Base-by-base conservation (phyloP, 1,140 invertebrate species). In the Saccostrea cuccullata region DNA sequence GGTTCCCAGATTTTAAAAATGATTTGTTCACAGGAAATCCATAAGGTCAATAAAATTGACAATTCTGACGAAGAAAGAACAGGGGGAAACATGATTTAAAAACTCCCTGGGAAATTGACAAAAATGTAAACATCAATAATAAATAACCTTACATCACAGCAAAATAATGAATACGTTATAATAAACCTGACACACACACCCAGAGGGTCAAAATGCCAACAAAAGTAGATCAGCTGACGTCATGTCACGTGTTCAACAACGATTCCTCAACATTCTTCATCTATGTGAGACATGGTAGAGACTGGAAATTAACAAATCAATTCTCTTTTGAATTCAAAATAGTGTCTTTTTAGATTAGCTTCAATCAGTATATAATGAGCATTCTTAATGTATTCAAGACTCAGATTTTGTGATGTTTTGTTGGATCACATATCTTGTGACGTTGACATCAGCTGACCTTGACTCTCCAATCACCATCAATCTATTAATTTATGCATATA, bases 401-500 rank as follows among this genome's bases (percentile, higher is more conserved):
- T 47, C 1, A 47, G 0, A 36, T 36, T 36, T 36, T 36, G 30
- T 36, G 30, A 36, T 36, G 0, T 36, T 1, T 36, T 47, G 1
- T 47, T 47, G 47, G 6, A 9, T 47, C 47, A 47, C 23, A 11
- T 26, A 77, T 15, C 12, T 30, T 40, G 9, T 77, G 26, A 77
- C 70, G 1, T 15, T 13, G 30, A 77, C 26, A 26, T 30, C 70
- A 77, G 26, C 4, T 77, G 70, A 77, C 70, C 26, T 15, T 26
- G 15, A 36, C 8, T 47, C 23, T 15, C 70, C 70, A 77, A 77
- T 77, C 70, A 77, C 23, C 23, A 77, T 36, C 70, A 13, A 30
- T 77, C 70, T 9, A 30, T 30, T 30, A 77, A 77, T 36, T 26
- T 77, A 77, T 77, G 70, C 70, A 77, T 77, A 64, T 77, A 64